Evolutionary conservation across 2,113 vertebrate genomes (phyloP), one percentile per base, ranked within the genome.

Genomic region (Muntiacus reevesi): DNA sequence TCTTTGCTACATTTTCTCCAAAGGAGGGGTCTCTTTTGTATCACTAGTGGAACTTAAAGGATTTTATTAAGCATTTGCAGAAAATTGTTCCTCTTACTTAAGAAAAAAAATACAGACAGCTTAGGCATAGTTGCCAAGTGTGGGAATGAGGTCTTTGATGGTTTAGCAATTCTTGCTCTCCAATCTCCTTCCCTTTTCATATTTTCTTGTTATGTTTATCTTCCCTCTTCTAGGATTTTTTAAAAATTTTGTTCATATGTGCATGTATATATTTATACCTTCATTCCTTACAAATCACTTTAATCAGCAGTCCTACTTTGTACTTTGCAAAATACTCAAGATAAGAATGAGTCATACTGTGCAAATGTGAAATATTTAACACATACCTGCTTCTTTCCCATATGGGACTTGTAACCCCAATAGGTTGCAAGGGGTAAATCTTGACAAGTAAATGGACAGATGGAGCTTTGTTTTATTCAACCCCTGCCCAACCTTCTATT

Each of bases 1-100:
- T 91, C 50, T 54, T 60, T 95, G 71, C n/a, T 94, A 82, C 50
- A 43, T 76, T 96, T 97, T 87, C 30, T 83, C 28, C 21, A 76
- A 87, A 92, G n/a, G n/a, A 91, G 40, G 30, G n/a, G 16, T 30
- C 15, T 95, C 12, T 95, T 54, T 87, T 27, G 8, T 87, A 81
- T 94, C 30, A 84, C 23, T 45, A 90, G 62, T 94, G 40, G 7
- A 94, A 87, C 52, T 60, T 93, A 59, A 95, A 54, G 45, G 79
- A 87, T 76, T 89, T 97, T 95, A 25, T 59, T 74, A 88, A 91
- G 62, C 14, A 78, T 85, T 95, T 91, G 95, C 67, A 82, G 60
- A 86, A 91, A 91, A 55, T 86, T 3, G 4, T 85, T 89, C 27
- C 47, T 84, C 40, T 96, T 94, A 30, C 54, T 76, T 88, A 12